Evolutionary conservation across 2,797 vertebrate genomes (phyloP).

Genomic region (Oceanodroma leucorhoa): DNA sequence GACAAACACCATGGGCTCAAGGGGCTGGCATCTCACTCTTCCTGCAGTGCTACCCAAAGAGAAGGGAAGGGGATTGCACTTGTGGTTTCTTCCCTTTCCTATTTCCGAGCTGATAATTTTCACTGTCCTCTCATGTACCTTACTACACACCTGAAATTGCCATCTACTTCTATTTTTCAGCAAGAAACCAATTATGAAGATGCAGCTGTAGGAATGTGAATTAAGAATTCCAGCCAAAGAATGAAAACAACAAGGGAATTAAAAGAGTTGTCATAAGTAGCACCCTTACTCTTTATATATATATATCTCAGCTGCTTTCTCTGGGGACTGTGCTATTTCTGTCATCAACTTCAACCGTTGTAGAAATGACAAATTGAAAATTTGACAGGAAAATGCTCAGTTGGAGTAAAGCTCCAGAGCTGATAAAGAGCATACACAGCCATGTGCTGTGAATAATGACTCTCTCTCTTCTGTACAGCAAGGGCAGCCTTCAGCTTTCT

Average conservation of each 20-base stretch:
- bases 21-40: background rate
- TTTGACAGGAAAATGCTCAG: background rate
- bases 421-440: background rate
- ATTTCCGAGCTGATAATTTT: background rate
- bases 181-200: background rate
- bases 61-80: background rate
- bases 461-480: background rate
- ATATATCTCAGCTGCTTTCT: background rate
- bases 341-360: background rate
- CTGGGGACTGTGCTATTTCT: background rate
- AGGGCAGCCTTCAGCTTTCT: background rate
- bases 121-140: background rate
- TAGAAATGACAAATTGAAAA: background rate
- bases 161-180: background rate
- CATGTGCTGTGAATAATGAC: background rate
- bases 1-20: rapidly evolving
- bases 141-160: background rate
- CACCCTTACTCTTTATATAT: background rate
- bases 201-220: background rate
- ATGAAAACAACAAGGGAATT: background rate
- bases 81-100: background rate
- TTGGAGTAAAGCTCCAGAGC: background rate
- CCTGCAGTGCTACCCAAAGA: background rate
- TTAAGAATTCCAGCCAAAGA: background rate
- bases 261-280: background rate